Evolutionary conservation across 2,797 vertebrate species (phyloP), one percentile per base, ranked within the genome.

Genomic region (Muraenolepis orangiensis): DNA sequence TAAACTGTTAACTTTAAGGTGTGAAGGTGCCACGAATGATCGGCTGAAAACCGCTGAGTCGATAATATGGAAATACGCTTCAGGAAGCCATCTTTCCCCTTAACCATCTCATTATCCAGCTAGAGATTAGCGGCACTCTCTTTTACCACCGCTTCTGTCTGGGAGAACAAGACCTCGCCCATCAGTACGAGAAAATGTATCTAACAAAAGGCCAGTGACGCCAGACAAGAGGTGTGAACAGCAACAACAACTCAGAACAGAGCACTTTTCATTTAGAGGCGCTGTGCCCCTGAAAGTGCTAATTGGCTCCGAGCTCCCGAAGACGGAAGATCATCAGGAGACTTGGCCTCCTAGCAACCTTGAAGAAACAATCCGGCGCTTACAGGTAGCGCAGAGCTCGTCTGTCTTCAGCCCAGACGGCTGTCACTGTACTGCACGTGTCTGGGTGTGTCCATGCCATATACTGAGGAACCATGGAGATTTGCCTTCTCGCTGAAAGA

Each of bases 61-160:
- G 32, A 74, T 80, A 75, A 74, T 78, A 78, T 75, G 72, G 78
- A 84, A 78, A 61, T 42, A 73, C 61, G 77, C 70, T 76, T 73
- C 2, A 28, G 30, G 70, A 64, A 81, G 86, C 71, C 76, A 81
- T 82, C 79, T 26, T 80, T 77, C 77, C 73, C 77, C 72, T 26
- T 51, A 68, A 72, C 80, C 30, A 78, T 75, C 79, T 88, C 82
- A 79, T 87, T 86, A 89, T 79, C 74, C 74, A 74, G 74, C 57
- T 42, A 61, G 51, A 86, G 84, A 84, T 89, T 80, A 90, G 81
- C 81, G 83, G 82, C 74, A 74, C 32, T 3, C 72, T 76, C 76
- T 20, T 36, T 72, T 72, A 85, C 84, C 30, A 75, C 73, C 70
- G 83, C 84, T 78, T 85, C 77, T 78, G 80, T 78, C 75, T 42